Base-by-base conservation (phyloP, 2,888 invertebrate genomes). In the Dione vanillae region DNA sequence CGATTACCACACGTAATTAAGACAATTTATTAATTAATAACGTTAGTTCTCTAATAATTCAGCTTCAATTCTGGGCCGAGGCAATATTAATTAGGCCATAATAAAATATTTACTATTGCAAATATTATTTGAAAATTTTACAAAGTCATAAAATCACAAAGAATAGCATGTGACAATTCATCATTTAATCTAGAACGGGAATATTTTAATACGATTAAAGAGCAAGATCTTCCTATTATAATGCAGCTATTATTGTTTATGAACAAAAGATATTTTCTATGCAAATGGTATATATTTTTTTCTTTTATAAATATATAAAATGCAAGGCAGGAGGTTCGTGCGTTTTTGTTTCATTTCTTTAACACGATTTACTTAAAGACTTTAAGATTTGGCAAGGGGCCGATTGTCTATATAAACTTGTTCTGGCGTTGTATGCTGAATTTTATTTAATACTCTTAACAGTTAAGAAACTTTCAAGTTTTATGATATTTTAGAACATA, bases 341-440 rank as follows among this genome's bases (percentile, higher is more conserved):
- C 73, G 74, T 76, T 76, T 77, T 76, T 77, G 75, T 76, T 78
- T 76, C 75, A 77, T 77, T 75, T 75, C 74, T 78, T 77, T 76
- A 78, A 77, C 75, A 74, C 75, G 74, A 78, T 78, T 77, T 75
- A 75, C 71, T 75, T 74, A 78, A 78, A 75, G 73, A 75, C 76
- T 78, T 75, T 77, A 73, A 76, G 78, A 78, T 77, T 78, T 78
- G 77, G 77, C 78, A 77, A 75, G 74, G 71, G 74, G 73, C 74
- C 74, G 75, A 76, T 72, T 74, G 74, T 73, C 76, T 78, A 75
- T 76, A 74, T 76, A 75, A 76, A 75, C 66, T 75, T 73, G 61
- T 71, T 70, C 66, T 74, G 72, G 71, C 69, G 71, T 72, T 71
- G 74, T 75, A 69, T 73, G 61, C 56, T 65, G 58, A 47, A 76